A percentile compares a stretch with the other conserved stretches of the same genome.
phyloP scores from a whole-genome alignment of 2,797 vertebrate genomes.

The Pseudotriccus pelzelni region DNA sequence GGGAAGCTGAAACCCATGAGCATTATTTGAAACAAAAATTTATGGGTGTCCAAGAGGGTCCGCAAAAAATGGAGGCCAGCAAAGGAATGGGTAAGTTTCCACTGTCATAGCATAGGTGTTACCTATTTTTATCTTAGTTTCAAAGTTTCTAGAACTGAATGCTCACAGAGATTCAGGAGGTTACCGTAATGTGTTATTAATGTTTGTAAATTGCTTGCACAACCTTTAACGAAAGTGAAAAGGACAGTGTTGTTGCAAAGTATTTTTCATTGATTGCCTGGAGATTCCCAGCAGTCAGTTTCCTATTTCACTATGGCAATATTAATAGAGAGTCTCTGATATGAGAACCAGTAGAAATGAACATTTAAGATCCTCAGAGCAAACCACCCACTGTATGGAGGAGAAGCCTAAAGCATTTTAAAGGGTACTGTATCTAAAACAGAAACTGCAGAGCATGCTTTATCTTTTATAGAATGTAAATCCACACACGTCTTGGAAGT shows the following conservation, averaged over 20 bases:
- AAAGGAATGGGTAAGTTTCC: not conserved
- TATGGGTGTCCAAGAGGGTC: too few species aligned
- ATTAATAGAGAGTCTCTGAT: constrained; percentile 38
- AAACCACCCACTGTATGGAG: not conserved
- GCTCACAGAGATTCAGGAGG: not conserved
- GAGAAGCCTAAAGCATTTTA: constrained; percentile 15
- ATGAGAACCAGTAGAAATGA: constrained; percentile 14
- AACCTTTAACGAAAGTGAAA: constrained; percentile 11
- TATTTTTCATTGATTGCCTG: constrained; percentile 34
- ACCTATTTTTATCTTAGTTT: not conserved
- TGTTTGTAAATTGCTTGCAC: constrained; percentile 25
- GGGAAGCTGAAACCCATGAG: not conserved
- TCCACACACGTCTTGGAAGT: not conserved
- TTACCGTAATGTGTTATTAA: constrained; percentile 18
- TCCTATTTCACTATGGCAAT: constrained; percentile 31
- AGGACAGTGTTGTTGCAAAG: not conserved
- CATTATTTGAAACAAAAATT: not conserved
- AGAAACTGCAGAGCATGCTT: not conserved
- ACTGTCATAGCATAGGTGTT: not conserved
- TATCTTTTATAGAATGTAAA: constrained; percentile 17
- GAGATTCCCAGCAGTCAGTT: constrained; percentile 33
- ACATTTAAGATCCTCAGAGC: constrained; percentile 9
- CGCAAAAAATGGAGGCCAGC: not conserved
- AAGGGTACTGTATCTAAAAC: not conserved
- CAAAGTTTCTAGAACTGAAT: not conserved